Conservation (phyloP, 2,888 invertebrate species). For the Hipparchia sbordonii region DNA sequence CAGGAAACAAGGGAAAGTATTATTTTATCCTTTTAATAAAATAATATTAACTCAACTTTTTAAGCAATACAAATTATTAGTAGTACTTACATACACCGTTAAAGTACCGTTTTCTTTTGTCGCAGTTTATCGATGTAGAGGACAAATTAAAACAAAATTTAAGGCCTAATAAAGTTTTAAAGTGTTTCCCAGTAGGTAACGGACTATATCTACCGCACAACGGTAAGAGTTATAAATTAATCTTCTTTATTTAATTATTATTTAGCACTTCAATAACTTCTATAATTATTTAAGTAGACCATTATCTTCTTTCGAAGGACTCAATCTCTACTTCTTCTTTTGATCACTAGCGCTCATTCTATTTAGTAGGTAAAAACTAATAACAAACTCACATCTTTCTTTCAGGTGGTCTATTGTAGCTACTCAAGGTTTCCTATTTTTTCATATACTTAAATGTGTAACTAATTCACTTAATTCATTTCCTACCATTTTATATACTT, state of each 20-base stretch:
- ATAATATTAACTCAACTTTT: not conserved
- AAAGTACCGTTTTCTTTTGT: slow-evolving; percentile 20
- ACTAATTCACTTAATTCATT: too few relatives aligned
- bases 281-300: not conserved
- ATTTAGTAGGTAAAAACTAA: not conserved
- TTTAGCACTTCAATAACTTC: slow-evolving; percentile 6
- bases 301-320: not conserved
- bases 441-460: not conserved
- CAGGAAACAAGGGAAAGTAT: not conserved
- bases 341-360: not conserved
- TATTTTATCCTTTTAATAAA: not conserved
- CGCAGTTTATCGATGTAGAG: slow-evolving; percentile 23
- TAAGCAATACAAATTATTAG: not conserved
- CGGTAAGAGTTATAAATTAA: slow-evolving; percentile 37
- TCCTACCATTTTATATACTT: not conserved
- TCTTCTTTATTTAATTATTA: slow-evolving; percentile 21
- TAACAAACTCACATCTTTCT: not conserved
- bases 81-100: not conserved
- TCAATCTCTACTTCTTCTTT: not conserved
- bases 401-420: not conserved
- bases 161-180: slow-evolving; percentile 34
- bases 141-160: slow-evolving; percentile 39
- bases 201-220: slow-evolving; percentile 27
- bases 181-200: slow-evolving; percentile 19
- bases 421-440: not conserved